Evolutionary conservation across 1,140 invertebrate species (phyloP), one percentile per base, ranked within the genome.

Genomic region (Lineus longissimus): DNA sequence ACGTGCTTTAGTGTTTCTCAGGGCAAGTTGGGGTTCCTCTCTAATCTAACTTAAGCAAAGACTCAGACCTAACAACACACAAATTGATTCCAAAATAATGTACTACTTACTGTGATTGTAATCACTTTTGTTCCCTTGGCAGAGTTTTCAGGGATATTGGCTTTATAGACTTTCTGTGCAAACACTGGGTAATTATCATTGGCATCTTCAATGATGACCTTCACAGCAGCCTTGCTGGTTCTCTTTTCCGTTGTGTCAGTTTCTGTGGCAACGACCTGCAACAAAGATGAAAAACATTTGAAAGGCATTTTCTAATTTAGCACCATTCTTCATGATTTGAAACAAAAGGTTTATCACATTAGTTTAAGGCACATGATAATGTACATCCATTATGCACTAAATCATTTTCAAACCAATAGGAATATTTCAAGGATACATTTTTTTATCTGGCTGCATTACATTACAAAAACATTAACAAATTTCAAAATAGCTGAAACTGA

Each of bases 181-280:
- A 97, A 97, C 77, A 92, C 89, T 0, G 94, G 95, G 76, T 91
- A 91, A 80, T 97, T 96, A 76, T 97, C 95, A 75, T 97, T 97
- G 76, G 91, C 88, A 83, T 98, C 95, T 65, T 89, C 85, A 72
- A 98, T 89, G 66, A 89, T 86, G 51, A 97, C 88, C 13, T 87
- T 90, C 1, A 97, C 89, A 41, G 90, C 88, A 0, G 92, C 93
- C n/a, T 86, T 81, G 74, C 89, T 92, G 0, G 91, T 90, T 80
- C 91, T 91, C 4, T 89, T 87, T 54, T 87, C 85, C 66, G 83
- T 81, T 67, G 87, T 82, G 63, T 90, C 89, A 57, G 88, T 86
- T 86, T 95, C 93, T 78, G 89, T 88, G 15, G 93, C 93, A 36
- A 93, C 85, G 51, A 96, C 82, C 62, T 90, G 91, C 72, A 94